A percentile compares a stretch with the other conserved stretches of the same genome.
Evolutionary conservation across 2,113 vertebrate species (phyloP).

Genomic region (Thermophis baileyi): DNA sequence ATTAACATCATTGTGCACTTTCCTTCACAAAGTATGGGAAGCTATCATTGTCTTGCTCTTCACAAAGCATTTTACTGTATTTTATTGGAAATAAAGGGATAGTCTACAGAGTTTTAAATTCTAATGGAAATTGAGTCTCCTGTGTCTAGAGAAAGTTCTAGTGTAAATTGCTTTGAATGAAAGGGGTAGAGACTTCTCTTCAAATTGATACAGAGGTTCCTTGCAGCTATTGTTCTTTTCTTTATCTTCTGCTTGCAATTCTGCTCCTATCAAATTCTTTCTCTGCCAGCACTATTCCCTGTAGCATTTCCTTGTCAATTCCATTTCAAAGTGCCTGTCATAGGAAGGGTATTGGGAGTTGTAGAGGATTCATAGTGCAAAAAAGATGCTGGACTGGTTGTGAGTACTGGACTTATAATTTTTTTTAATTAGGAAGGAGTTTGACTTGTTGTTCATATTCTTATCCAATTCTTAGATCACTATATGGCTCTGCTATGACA

Average conservation of each 20-base stretch:
- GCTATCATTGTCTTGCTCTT: neutral
- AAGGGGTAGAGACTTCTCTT: conserved; percentile 36
- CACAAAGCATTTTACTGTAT: neutral
- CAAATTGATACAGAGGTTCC: neutral
- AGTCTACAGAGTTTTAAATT: neutral
- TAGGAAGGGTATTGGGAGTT: neutral
- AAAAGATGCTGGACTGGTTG: neutral
- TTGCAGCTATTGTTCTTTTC: conserved; percentile 1
- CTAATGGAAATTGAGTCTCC: neutral
- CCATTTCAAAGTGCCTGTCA: conserved; percentile 20
- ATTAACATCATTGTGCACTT: neutral
- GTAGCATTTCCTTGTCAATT: neutral
- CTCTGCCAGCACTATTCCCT: neutral
- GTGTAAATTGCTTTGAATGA: conserved; percentile 47
- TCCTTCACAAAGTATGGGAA: neutral
- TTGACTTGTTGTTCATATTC: neutral
- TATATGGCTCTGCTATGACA: neutral
- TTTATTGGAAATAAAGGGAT: neutral
- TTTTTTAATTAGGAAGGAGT: neutral
- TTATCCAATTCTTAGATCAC: neutral
- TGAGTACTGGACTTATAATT: neutral
- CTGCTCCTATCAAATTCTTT: neutral
- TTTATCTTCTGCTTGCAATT: conserved; percentile 30
- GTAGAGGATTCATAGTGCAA: neutral
- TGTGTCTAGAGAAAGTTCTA: neutral